phyloP scores from a whole-genome alignment of 2,888 invertebrate genomes.

The Trypoxylon attenuatum region DNA sequence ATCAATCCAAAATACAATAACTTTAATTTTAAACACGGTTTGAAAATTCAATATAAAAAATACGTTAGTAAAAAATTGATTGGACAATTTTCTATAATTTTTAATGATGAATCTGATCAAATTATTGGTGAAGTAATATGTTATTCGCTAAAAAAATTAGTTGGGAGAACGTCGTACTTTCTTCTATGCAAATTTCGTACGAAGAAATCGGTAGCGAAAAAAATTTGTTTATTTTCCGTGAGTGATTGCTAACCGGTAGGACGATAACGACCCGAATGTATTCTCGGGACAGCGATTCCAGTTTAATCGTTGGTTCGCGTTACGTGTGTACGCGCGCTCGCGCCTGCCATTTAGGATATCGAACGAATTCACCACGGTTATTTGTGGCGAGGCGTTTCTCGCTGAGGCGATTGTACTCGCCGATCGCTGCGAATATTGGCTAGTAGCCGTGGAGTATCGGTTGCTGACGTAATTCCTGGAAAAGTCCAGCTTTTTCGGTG shows the following conservation, averaged over 20 bases:
- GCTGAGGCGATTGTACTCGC: background rate
- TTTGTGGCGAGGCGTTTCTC: background rate
- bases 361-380: background rate
- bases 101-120: too few species aligned
- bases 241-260: too few species aligned
- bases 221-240: background rate
- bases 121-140: too few species aligned
- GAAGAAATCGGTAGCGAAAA: background rate
- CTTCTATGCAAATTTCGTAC: too few species aligned
- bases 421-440: constrained; percentile 6
- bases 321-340: background rate
- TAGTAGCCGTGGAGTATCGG: background rate
- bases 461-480: constrained; percentile 32
- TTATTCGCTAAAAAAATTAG: too few species aligned
- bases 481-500: constrained; percentile 32
- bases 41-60: too few species aligned
- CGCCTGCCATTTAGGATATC: background rate
- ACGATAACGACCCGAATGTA: background rate
- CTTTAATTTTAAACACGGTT: too few species aligned
- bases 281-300: background rate
- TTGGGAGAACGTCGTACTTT: too few species aligned
- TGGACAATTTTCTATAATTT: too few species aligned
- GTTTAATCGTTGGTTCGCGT: background rate
- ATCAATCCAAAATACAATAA: too few species aligned
- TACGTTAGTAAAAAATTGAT: too few species aligned